phyloP scores from a whole-genome alignment of 1,140 invertebrate species.

The Druon quercuslanigerum region DNA sequence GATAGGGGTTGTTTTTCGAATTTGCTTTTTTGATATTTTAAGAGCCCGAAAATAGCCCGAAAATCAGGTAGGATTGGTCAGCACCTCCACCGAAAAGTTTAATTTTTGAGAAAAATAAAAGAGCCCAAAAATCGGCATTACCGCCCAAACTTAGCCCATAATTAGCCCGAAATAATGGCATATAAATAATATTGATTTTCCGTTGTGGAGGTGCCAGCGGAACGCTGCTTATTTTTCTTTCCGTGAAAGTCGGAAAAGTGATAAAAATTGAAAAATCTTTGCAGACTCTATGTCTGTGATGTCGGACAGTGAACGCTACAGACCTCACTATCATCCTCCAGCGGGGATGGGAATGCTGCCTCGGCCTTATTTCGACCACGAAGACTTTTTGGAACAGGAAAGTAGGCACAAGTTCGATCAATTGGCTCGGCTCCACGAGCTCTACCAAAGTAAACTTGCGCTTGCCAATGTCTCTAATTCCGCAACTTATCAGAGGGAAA shows the following conservation, averaged over 20 bases:
- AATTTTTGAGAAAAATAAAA: no score
- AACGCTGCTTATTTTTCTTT: no score
- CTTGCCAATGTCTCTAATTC: conserved; percentile 78
- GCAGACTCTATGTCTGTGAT: conserved; percentile 85
- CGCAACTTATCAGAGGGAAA: conserved; percentile 75
- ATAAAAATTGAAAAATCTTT: conserved; percentile 47
- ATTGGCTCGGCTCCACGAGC: conserved; percentile 81
- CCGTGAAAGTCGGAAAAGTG: neutral
- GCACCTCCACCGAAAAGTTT: no score
- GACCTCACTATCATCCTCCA: conserved; percentile 68
- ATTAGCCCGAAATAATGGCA: no score
- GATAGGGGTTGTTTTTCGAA: no score
- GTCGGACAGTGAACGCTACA: conserved; percentile 82
- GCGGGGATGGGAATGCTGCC: conserved; percentile 67
- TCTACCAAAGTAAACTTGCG: conserved; percentile 82
- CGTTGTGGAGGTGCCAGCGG: no score
- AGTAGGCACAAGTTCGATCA: conserved; percentile 81
- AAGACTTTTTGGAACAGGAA: conserved; percentile 72
- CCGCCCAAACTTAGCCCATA: no score
- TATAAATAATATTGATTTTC: no score
- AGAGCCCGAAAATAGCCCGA: no score
- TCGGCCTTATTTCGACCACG: conserved; percentile 72
- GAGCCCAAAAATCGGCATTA: no score
- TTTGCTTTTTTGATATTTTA: no score
- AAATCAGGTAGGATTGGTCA: no score